Base-by-base conservation (phyloP, 2,888 invertebrate species). In the Seira musarum region DNA sequence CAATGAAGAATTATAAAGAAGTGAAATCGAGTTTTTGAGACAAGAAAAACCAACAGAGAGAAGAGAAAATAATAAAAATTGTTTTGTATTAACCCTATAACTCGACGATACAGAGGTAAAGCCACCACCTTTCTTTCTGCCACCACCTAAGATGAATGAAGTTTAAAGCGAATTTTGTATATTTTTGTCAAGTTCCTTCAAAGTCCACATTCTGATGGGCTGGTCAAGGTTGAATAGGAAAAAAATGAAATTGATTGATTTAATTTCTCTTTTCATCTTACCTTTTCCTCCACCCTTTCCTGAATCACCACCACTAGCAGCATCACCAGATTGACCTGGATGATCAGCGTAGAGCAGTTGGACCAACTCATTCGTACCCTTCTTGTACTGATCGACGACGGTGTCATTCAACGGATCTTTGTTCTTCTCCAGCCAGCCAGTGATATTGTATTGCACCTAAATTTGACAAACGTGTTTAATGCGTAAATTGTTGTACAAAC, bases 381-480 rank as follows among this genome's bases (percentile, higher is more conserved):
- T 97, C 93, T 97, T 97, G 93, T 94, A 96, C 57, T 97, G 94
- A 89, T 97, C 96, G 87, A 99, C 98, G 86, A 99, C 97, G 83
- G 98, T 98, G 93, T 99, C 99, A 93, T 99, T 99, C 91, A 99
- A 92, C 88, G 99, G 99, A 92, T 99, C 99, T 94, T 99, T 99
- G 94, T 99, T 99, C 96, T 99, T 99, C 91, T 99, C 99, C 90
- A 99, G 93, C 99, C 99, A 99, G 88, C 97, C 97, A 88, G 94
- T 93, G 91, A 98, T 96, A 92, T 98, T 99, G 94, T 99, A 99
- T 87, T 97, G 94, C 91, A 98, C 96, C 95, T 96, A 57, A 13
- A 46, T 57, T 19, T 57, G 10, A n/a, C 57, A 57, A 6, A 19
- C 10, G 49, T 46, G 10, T 46, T 15, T 46, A 46, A 46, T 46